These are phyloP conservation scores for Protophormia terraenovae DNA, from an alignment of 2,888 invertebrate genomes.

Conservation along the genomic window DNA sequence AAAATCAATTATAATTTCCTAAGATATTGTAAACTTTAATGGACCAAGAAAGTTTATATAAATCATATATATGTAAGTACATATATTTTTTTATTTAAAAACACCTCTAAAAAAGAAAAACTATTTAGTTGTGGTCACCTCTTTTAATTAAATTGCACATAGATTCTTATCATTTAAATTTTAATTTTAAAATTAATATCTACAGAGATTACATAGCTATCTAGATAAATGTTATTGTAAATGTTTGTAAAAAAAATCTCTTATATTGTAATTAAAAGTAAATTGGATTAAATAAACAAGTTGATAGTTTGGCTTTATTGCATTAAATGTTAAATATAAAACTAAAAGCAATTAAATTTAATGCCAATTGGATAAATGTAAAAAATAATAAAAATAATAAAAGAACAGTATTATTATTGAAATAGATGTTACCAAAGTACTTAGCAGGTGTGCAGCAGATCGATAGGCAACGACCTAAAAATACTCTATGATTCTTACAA, in stretches of 20 bases:
- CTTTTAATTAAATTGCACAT: too few species aligned
- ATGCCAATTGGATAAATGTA: conserved; percentile 18
- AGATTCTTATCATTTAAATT: too few species aligned
- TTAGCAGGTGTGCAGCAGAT: background rate
- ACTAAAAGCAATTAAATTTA: conserved; percentile 50
- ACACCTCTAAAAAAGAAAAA: too few species aligned
- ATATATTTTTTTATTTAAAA: too few species aligned
- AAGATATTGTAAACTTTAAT: too few species aligned
- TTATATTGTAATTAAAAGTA: background rate
- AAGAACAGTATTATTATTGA: too few species aligned
- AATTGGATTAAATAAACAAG: conserved; percentile 44
- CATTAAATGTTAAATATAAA: conserved; percentile 8
- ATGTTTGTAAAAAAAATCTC: background rate
- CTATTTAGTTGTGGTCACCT: too few species aligned
- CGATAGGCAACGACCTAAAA: background rate
- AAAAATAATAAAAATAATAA: background rate
- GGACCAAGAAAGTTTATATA: too few species aligned
- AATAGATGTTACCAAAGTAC: background rate
- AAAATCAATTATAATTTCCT: too few species aligned
- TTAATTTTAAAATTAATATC: background rate
- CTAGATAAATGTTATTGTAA: background rate
- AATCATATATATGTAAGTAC: too few species aligned
- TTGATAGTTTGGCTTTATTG: conserved; percentile 11
- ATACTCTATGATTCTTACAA: background rate
- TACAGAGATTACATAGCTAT: background rate